Evolutionary conservation across 2,888 invertebrate species (phyloP).

Genomic region (Spodoptera picta): DNA sequence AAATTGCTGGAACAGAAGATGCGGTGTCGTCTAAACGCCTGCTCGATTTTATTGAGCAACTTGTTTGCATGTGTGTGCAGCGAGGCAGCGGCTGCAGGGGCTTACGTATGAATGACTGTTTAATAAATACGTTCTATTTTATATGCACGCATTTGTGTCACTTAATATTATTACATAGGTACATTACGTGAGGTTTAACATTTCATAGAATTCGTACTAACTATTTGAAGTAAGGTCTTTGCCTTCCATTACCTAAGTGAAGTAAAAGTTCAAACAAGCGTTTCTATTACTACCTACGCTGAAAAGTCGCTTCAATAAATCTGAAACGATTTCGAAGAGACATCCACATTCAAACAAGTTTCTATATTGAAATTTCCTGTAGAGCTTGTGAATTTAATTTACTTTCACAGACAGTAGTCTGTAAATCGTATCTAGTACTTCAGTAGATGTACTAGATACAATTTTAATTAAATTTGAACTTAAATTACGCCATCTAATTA

Average conservation of each 20-base stretch:
- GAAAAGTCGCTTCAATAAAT: conserved; percentile 68
- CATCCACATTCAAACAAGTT: conserved; percentile 70
- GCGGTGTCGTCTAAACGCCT: conserved; percentile 66
- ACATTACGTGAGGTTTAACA: neutral
- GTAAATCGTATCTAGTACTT: too few species aligned
- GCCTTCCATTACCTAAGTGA: conserved; percentile 6
- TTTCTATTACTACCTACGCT: conserved; percentile 30
- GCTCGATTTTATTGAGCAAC: conserved; percentile 69
- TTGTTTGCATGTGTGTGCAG: conserved; percentile 53
- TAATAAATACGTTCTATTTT: conserved; percentile 20
- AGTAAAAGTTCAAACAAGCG: conserved; percentile 41
- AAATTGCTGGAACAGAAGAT: conserved; percentile 54
- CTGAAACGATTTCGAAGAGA: conserved; percentile 71
- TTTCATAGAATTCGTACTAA: neutral
- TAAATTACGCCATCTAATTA: too few species aligned
- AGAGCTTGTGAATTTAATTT: conserved; percentile 49
- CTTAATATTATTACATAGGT: neutral
- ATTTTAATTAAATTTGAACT: neutral
- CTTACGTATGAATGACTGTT: conserved; percentile 36
- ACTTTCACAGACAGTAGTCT: conserved; percentile 2
- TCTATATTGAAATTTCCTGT: conserved; percentile 68
- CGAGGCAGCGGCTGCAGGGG: conserved; percentile 51
- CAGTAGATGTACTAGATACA: neutral
- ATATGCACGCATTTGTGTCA: neutral
- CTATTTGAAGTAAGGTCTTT: conserved; percentile 12